Evolutionary conservation across 53 echinoderm and acorn worm genomes (phyloP).

Genomic region (Paracentrotus lividus): DNA sequence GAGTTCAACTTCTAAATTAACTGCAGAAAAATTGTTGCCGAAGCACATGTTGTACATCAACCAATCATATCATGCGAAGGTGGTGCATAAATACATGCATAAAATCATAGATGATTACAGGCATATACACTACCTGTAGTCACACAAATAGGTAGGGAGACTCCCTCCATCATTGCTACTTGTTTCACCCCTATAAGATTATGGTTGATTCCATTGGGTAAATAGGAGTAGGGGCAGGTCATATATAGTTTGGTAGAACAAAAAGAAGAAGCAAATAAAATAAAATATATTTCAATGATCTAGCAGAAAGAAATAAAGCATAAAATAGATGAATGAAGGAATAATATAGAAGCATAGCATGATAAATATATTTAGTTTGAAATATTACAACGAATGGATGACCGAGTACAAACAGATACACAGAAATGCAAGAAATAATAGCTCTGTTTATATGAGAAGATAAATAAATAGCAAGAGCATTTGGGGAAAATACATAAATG

Average conservation of each 20-base stretch:
- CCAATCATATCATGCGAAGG: not conserved
- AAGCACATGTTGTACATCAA: no score
- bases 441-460: not conserved
- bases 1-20: no score
- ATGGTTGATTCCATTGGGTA: not conserved
- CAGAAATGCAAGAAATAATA: not conserved
- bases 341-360: not conserved
- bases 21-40: no score
- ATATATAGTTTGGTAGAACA: not conserved
- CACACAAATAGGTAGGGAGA: slow-evolving; percentile 63
- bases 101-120: slow-evolving; percentile 22
- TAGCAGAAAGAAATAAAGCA: slow-evolving; percentile 17
- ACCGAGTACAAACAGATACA: not conserved
- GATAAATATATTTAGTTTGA: not conserved
- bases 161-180: slow-evolving; percentile 51
- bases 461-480: not conserved
- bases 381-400: not conserved
- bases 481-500: not conserved
- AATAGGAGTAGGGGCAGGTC: not conserved
- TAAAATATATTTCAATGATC: not conserved
- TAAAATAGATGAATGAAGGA: not conserved
- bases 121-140: slow-evolving; percentile 59
- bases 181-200: slow-evolving; percentile 55
- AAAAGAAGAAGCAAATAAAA: slow-evolving; percentile 8
- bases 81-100: not conserved